Evolutionary conservation across 2,113 vertebrate species (phyloP).

Genomic region (Psittacula cyanocephala): DNA sequence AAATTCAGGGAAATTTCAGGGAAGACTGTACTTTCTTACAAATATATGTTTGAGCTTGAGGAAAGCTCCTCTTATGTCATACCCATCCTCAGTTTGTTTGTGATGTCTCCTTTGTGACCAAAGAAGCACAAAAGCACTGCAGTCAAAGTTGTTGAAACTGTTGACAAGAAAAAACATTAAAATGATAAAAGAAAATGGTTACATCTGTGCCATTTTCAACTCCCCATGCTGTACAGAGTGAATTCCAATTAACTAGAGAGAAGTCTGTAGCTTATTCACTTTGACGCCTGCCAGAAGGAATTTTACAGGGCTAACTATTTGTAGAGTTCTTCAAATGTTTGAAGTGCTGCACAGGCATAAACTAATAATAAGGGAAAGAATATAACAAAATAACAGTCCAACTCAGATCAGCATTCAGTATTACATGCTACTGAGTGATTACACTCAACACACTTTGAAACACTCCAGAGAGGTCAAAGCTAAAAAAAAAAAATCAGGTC

Average conservation of each 20-base stretch:
- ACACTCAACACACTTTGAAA: background rate
- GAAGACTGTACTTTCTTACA: background rate
- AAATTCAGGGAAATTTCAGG: background rate
- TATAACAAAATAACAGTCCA: background rate
- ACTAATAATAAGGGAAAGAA: background rate
- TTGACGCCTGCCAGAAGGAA: background rate
- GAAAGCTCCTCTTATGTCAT: background rate
- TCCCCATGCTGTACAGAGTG: background rate
- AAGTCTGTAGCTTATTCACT: background rate
- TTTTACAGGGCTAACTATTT: background rate
- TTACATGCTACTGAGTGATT: background rate
- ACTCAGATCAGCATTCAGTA: background rate
- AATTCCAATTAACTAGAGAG: background rate
- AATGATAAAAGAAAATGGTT: background rate
- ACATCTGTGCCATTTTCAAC: background rate
- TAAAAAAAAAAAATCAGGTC: slow-evolving; percentile 17
- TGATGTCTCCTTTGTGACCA: background rate
- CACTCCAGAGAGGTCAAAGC: slow-evolving; percentile 4
- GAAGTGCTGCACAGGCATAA: background rate
- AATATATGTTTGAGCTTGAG: background rate
- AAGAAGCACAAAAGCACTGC: background rate
- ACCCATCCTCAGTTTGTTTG: background rate
- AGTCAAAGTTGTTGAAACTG: background rate
- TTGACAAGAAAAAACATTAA: background rate
- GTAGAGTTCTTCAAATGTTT: background rate